Percentiles rank a stretch among this genome's conserved stretches.
These are phyloP conservation scores for Agrochola lota DNA, from an alignment of 2,888 invertebrate genomes.

Conservation along the genomic window DNA sequence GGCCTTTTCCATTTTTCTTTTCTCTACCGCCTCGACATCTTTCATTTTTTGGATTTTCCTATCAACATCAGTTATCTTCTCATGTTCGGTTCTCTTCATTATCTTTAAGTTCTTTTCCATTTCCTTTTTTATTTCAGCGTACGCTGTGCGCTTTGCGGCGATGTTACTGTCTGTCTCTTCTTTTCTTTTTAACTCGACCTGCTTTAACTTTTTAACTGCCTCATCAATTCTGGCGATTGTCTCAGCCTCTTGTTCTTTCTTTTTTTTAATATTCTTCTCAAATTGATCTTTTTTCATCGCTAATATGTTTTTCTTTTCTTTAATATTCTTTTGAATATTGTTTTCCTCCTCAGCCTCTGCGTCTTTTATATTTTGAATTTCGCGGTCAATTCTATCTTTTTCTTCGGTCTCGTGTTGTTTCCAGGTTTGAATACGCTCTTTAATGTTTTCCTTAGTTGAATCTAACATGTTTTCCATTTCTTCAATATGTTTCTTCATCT, in stretches of 20 bases:
- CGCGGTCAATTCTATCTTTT: slow-evolving; percentile 3
- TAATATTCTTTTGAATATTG: slow-evolving; percentile 2
- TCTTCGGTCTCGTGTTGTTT: slow-evolving; percentile 4
- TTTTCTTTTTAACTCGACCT: slow-evolving; percentile 10
- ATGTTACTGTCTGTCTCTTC: slow-evolving; percentile 1
- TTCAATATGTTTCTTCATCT: slow-evolving; percentile 1
- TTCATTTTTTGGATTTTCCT: slow-evolving; percentile 27
- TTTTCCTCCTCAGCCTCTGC: not conserved
- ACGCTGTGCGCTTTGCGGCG: slow-evolving; percentile 4
- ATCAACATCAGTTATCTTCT: slow-evolving; percentile 15
- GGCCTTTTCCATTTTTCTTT: slow-evolving; percentile 11
- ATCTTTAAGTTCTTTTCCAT: slow-evolving; percentile 1
- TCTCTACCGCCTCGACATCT: not conserved
- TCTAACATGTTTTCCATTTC: not conserved
- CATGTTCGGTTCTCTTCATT: not conserved
- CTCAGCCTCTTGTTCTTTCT: slow-evolving; percentile 3
- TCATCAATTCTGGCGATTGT: slow-evolving; percentile 4
- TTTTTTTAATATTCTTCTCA: slow-evolving; percentile 20
- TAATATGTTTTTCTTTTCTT: slow-evolving; percentile 10
- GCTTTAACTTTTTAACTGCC: slow-evolving; percentile 19
- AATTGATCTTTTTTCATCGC: slow-evolving; percentile 10
- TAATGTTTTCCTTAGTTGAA: not conserved
- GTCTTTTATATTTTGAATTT: slow-evolving; percentile 31
- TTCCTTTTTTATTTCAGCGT: not conserved
- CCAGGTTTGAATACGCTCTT: slow-evolving; percentile 6